Percentiles rank a stretch among this genome's conserved stretches.
Conservation (phyloP, 1,140 invertebrate species). For the Zelostemma sp. region DNA sequence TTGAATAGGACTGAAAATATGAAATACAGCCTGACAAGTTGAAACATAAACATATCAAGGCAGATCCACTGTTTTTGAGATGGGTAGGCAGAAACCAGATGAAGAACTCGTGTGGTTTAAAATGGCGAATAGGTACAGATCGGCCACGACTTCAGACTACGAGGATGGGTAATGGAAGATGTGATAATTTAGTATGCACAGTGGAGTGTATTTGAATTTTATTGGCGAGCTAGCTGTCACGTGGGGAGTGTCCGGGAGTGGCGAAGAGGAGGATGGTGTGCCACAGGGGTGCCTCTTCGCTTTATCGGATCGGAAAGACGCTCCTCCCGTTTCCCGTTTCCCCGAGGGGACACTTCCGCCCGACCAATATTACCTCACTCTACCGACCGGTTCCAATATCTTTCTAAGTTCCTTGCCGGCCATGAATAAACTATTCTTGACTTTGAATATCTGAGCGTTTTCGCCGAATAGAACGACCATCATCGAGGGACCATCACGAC, state of each 20-base stretch:
- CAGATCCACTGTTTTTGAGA: background rate
- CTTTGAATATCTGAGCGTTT: slow-evolving; percentile 70
- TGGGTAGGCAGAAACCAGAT: slow-evolving; percentile 10
- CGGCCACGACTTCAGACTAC: slow-evolving; percentile 17
- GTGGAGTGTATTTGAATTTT: slow-evolving; percentile 72
- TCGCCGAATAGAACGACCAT: slow-evolving; percentile 57
- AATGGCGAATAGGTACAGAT: slow-evolving; percentile 15
- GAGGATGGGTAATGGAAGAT: slow-evolving; percentile 68
- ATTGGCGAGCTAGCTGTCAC: slow-evolving; percentile 66
- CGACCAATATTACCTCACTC: slow-evolving; percentile 66
- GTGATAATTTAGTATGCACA: slow-evolving; percentile 71
- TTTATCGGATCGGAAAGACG: slow-evolving; percentile 65
- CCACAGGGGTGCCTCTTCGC: slow-evolving; percentile 57
- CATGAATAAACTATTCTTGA: slow-evolving; percentile 71
- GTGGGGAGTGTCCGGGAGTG: slow-evolving; percentile 55
- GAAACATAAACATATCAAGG: background rate
- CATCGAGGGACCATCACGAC: slow-evolving; percentile 54
- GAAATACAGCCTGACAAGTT: no score
- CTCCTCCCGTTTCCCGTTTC: slow-evolving; percentile 62
- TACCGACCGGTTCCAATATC: slow-evolving; percentile 69
- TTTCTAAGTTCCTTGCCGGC: slow-evolving; percentile 67
- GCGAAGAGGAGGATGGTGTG: slow-evolving; percentile 42
- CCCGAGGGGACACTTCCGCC: slow-evolving; percentile 70
- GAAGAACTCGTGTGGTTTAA: slow-evolving; percentile 22
- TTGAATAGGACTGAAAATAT: no score